phyloP scores from a whole-genome alignment of 2,797 vertebrate species.

The Alauda arvensis region DNA sequence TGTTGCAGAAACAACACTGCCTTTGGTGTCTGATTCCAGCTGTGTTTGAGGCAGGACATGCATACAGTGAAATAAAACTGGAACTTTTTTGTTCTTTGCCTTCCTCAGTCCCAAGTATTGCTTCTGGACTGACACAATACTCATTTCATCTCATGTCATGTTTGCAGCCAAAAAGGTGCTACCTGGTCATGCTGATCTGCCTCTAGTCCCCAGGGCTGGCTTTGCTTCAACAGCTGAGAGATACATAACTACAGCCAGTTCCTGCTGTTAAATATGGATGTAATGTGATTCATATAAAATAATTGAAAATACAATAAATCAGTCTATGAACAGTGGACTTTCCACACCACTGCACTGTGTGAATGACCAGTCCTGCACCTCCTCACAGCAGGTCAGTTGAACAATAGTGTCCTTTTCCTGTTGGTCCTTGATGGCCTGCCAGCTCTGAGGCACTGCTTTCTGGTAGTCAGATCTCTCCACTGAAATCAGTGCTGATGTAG shows the following conservation, averaged over 20 bases:
- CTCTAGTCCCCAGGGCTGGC: background rate
- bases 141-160: background rate
- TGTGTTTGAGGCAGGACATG: background rate
- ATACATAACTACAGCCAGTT: background rate
- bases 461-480: background rate
- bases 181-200: background rate
- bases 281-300: background rate
- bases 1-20: background rate
- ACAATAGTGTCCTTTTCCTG: constrained; percentile 23
- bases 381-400: background rate
- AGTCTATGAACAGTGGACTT: constrained; percentile 9
- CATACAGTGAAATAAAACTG: background rate
- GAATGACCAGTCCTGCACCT: constrained; percentile 28
- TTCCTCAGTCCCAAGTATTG: background rate
- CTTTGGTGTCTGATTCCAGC: background rate
- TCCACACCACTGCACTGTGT: constrained; percentile 36
- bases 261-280: background rate
- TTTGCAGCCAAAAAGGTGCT: background rate
- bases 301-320: constrained; percentile 25
- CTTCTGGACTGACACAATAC: background rate
- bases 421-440: constrained; percentile 37
- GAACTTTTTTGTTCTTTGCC: background rate
- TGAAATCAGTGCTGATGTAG: background rate
- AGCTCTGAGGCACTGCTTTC: background rate
- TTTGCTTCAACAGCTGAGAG: background rate